Percentiles rank a stretch among this genome's conserved stretches.
Conservation (phyloP, 1,140 invertebrate genomes). For the Bemisia tabaci region DNA sequence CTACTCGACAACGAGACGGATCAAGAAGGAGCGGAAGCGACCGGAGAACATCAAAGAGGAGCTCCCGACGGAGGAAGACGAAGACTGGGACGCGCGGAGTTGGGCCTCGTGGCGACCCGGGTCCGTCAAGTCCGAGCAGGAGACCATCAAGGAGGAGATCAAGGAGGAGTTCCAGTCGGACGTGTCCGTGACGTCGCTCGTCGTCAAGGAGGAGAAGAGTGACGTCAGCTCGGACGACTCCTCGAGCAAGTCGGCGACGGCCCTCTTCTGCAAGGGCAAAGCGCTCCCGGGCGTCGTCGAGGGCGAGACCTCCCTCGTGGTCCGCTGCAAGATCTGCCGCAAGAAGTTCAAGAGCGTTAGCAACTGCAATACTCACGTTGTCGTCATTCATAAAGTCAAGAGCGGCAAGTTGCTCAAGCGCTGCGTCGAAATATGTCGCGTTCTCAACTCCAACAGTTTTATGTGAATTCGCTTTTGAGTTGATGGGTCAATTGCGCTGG, state of each 20-base stretch:
- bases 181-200: not conserved
- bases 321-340: not conserved
- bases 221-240: not conserved
- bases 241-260: not conserved
- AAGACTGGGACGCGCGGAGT: too few species aligned
- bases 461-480: too few species aligned
- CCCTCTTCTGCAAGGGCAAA: not conserved
- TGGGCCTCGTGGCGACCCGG: too few species aligned
- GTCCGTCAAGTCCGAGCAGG: too few species aligned
- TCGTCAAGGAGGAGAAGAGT: not conserved
- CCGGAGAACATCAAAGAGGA: too few species aligned
- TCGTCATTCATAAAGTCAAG: not conserved
- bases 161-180: not conserved
- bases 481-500: too few species aligned
- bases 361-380: not conserved
- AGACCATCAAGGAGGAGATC: not conserved
- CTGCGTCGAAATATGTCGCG: not conserved
- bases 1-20: too few species aligned
- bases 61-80: too few species aligned
- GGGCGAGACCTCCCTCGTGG: not conserved
- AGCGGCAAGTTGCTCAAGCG: not conserved
- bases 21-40: too few species aligned
- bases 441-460: not conserved
- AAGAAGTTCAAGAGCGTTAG: not conserved
- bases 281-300: not conserved